Percentiles rank a stretch among this genome's conserved stretches.
These are phyloP conservation scores for Pachyuromys duprasi DNA, from an alignment of 2,797 vertebrate genomes.

Conservation along the genomic window DNA sequence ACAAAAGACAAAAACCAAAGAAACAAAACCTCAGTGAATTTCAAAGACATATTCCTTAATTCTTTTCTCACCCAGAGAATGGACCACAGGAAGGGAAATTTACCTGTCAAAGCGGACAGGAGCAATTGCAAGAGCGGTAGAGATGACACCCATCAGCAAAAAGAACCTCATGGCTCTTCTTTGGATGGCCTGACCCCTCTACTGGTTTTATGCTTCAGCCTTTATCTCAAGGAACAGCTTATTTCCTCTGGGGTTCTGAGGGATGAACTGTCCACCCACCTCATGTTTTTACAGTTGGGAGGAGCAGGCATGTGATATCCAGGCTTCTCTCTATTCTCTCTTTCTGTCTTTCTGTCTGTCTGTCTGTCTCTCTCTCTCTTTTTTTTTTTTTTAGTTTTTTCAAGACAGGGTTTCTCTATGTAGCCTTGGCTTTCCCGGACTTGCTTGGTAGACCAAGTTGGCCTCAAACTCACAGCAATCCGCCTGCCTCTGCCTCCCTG, in stretches of 20 bases:
- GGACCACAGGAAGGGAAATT: not conserved
- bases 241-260: conserved; percentile 68
- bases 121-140: not conserved
- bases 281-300: not conserved
- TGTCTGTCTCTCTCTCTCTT: not conserved
- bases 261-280: too few species aligned
- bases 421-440: too few species aligned
- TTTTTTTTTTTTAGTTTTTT: not conserved
- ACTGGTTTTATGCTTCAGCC: conserved; percentile 55
- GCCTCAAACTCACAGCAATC: too few species aligned
- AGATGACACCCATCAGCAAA: conserved; percentile 52
- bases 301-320: too few species aligned
- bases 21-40: not conserved
- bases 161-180: conserved; percentile 68
- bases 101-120: conserved; percentile 81
- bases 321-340: not conserved
- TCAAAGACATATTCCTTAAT: not conserved
- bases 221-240: conserved; percentile 59
- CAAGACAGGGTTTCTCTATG: too few species aligned
- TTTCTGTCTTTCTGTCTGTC: too few species aligned
- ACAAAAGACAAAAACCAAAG: not conserved
- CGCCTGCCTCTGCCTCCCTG: too few species aligned
- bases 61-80: not conserved
- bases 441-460: too few species aligned
- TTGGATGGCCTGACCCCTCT: not conserved